Conservation (phyloP, 2,888 invertebrate genomes). For the Amiota mariae region DNA sequence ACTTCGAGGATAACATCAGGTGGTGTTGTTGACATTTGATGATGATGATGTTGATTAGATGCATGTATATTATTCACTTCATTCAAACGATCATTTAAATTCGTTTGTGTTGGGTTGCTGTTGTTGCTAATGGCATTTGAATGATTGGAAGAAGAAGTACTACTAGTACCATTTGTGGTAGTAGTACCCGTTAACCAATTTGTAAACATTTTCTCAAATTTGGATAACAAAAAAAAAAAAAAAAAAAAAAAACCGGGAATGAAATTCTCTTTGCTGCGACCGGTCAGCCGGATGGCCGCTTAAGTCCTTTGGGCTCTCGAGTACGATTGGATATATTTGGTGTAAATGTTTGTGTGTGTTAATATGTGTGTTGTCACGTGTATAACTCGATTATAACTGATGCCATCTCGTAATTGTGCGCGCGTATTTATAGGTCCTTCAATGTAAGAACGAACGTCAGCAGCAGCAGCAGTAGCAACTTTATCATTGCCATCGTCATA, state of each 20-base stretch:
- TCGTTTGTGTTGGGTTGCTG: conserved; percentile 33
- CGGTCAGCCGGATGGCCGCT: not conserved
- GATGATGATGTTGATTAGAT: not conserved
- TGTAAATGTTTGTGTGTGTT: not conserved
- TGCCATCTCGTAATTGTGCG: conserved; percentile 64
- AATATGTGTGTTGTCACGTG: conserved; percentile 49
- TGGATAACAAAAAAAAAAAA: conserved; percentile 15
- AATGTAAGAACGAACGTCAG: conserved; percentile 2
- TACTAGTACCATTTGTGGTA: conserved; percentile 22
- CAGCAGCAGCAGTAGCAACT: conserved; percentile 32
- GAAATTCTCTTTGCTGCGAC: not conserved
- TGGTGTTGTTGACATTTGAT: conserved; percentile 67
- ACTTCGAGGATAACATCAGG: conserved; percentile 80
- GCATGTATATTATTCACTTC: not conserved
- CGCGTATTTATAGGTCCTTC: conserved; percentile 70
- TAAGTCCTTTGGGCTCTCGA: too few relatives aligned
- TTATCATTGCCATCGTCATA: conserved; percentile 5
- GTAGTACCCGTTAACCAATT: conserved; percentile 72
- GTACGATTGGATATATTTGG: not conserved
- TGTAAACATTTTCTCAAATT: conserved; percentile 68
- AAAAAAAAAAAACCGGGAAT: conserved; percentile 9
- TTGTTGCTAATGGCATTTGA: conserved; percentile 30
- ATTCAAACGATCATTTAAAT: not conserved
- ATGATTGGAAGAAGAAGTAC: too few relatives aligned
- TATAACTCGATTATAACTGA: conserved; percentile 72